Conservation (phyloP, 2,113 vertebrate genomes). For the Himantopus leucocephalus region DNA sequence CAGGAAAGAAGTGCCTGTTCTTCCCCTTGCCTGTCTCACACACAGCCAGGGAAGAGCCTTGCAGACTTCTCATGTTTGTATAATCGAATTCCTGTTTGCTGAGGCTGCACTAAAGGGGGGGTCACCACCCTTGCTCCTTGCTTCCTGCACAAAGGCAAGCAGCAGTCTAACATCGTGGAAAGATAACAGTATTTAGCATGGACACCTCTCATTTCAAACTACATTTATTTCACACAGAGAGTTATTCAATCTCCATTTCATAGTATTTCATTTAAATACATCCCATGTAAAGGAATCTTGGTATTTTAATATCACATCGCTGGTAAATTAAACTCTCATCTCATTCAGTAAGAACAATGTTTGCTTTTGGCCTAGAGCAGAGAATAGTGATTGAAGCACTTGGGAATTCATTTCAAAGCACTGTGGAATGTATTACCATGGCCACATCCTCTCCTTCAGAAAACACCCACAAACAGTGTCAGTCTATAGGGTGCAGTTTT, state of each 20-base stretch:
- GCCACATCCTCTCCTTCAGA: neutral
- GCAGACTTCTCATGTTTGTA: neutral
- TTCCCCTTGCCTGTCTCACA: rapidly evolving
- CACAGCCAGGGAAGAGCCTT: neutral
- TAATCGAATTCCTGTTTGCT: neutral
- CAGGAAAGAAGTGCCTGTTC: neutral
- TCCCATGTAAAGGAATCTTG: neutral
- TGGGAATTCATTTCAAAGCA: slow-evolving; percentile 43
- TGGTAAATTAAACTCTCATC: slow-evolving; percentile 17
- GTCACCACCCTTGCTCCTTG: neutral
- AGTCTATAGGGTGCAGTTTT: neutral
- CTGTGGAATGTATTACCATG: neutral
- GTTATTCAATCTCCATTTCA: neutral
- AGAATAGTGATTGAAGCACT: slow-evolving; percentile 4
- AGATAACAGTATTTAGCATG: neutral
- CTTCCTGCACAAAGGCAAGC: neutral
- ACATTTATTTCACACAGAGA: neutral
- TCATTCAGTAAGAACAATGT: slow-evolving; percentile 21
- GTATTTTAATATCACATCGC: neutral
- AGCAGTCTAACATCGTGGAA: neutral
- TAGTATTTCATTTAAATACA: slow-evolving; percentile 9
- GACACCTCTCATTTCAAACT: neutral
- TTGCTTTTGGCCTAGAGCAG: slow-evolving; percentile 17
- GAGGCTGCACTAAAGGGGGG: neutral
- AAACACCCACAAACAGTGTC: neutral